phyloP scores from a whole-genome alignment of 2,113 vertebrate species.

The Canis aureus region DNA sequence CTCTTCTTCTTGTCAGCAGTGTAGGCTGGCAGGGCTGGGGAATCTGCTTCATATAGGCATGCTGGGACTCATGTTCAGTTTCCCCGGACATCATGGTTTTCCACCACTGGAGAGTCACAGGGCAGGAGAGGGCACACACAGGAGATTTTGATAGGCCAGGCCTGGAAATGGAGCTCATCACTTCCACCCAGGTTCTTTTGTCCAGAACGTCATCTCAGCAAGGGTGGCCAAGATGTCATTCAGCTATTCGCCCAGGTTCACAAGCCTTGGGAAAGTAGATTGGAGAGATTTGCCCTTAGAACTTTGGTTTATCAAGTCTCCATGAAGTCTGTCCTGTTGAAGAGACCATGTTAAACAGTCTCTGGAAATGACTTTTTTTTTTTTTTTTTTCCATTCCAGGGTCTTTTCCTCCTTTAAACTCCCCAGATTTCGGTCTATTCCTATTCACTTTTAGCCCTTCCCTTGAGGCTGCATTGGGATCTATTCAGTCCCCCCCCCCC shows the following conservation, averaged over 20 bases:
- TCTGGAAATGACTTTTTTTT: not conserved
- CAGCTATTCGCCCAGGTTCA: not conserved
- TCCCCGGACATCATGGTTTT: not conserved
- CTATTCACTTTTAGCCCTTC: not conserved
- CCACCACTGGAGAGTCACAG: not conserved
- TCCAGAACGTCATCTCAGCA: not conserved
- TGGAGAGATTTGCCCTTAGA: not conserved
- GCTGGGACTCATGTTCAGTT: not conserved
- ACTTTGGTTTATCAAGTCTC: not conserved
- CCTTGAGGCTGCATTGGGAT: not conserved
- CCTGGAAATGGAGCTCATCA: not conserved
- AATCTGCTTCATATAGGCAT: not conserved
- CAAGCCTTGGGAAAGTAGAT: not conserved
- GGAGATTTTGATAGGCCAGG: not conserved
- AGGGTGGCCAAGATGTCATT: not conserved
- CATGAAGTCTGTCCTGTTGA: not conserved
- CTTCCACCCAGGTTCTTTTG: not conserved
- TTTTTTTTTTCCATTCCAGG: not conserved
- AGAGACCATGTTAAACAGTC: not conserved
- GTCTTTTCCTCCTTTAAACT: not conserved
- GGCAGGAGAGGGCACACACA: not conserved
- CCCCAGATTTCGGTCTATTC: not conserved
- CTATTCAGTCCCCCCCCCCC: not conserved
- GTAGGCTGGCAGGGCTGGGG: not conserved
- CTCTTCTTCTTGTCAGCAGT: not conserved